phyloP scores from a whole-genome alignment of 2,888 invertebrate genomes.

The Aphodius sticticus region DNA sequence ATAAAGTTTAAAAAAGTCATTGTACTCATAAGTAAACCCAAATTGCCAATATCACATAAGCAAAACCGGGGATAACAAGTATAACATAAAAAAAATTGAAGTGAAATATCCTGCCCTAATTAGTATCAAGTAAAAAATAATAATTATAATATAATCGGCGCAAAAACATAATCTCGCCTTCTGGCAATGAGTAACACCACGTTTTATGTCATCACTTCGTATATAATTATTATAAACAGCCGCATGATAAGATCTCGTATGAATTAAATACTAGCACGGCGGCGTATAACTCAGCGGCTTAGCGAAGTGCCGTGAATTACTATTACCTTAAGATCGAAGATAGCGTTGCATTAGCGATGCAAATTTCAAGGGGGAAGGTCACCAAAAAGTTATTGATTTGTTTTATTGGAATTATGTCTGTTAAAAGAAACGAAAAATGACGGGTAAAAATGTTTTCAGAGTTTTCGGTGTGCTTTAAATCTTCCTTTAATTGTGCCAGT shows the following conservation, averaged over 20 bases:
- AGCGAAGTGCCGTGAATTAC: neutral
- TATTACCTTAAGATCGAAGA: neutral
- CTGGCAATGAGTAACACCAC: neutral
- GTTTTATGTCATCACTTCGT: constrained; percentile 4
- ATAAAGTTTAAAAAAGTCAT: too few relatives aligned
- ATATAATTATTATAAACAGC: neutral
- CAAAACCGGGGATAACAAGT: too few relatives aligned
- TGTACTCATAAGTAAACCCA: too few relatives aligned
- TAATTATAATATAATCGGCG: neutral
- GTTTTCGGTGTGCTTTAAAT: too few relatives aligned
- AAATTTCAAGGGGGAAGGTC: neutral
- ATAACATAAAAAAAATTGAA: too few relatives aligned
- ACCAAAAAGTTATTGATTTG: neutral
- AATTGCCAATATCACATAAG: too few relatives aligned
- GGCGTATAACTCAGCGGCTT: neutral
- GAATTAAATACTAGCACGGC: neutral
- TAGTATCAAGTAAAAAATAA: neutral
- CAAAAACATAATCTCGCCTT: neutral
- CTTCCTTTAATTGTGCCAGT: too few relatives aligned
- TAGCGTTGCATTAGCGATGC: neutral
- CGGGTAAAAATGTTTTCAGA: too few relatives aligned
- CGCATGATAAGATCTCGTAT: neutral
- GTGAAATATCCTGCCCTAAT: too few relatives aligned
- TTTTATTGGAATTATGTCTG: neutral
- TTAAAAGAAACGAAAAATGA: too few relatives aligned